phyloP scores from a whole-genome alignment of 2,888 invertebrate genomes.

The Leptinotarsa tumamoca region DNA sequence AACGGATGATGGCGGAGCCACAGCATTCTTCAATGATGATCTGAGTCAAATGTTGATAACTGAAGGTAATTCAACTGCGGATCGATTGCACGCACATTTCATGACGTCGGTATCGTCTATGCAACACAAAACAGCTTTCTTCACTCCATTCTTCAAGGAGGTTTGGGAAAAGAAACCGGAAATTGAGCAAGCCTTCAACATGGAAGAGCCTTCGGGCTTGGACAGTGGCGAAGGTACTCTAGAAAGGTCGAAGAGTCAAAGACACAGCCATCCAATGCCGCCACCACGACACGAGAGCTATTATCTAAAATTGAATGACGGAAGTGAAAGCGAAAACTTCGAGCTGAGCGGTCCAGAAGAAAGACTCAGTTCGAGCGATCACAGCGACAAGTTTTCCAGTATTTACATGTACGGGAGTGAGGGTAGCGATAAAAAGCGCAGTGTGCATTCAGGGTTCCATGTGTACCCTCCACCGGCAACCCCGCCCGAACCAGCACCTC shows the following conservation, averaged over 20 bases:
- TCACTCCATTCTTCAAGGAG: slow-evolving; percentile 95
- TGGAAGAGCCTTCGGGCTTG: slow-evolving; percentile 77
- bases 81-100: slow-evolving; percentile 89
- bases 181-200: slow-evolving; percentile 91
- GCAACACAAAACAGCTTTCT: slow-evolving; percentile 91
- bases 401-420: slow-evolving; percentile 75
- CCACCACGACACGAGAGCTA: slow-evolving; percentile 85
- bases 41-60: slow-evolving; percentile 90
- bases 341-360: slow-evolving; percentile 72
- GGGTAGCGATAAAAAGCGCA: slow-evolving; percentile 60
- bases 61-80: slow-evolving; percentile 93
- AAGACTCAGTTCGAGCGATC: slow-evolving; percentile 74
- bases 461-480: slow-evolving; percentile 87
- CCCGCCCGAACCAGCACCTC: slow-evolving; percentile 87
- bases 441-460: slow-evolving; percentile 71
- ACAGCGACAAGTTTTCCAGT: slow-evolving; percentile 75
- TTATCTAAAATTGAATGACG: slow-evolving; percentile 75
- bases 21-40: slow-evolving; percentile 91
- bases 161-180: slow-evolving; percentile 96
- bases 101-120: slow-evolving; percentile 89
- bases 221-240: slow-evolving; percentile 79
- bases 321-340: slow-evolving; percentile 76
- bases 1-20: slow-evolving; percentile 89
- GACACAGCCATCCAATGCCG: slow-evolving; percentile 70
- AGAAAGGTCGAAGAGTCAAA: slow-evolving; percentile 77